These are phyloP conservation scores for Malurus leucopterus DNA, from an alignment of 2,797 vertebrate species.

Conservation along the genomic window DNA sequence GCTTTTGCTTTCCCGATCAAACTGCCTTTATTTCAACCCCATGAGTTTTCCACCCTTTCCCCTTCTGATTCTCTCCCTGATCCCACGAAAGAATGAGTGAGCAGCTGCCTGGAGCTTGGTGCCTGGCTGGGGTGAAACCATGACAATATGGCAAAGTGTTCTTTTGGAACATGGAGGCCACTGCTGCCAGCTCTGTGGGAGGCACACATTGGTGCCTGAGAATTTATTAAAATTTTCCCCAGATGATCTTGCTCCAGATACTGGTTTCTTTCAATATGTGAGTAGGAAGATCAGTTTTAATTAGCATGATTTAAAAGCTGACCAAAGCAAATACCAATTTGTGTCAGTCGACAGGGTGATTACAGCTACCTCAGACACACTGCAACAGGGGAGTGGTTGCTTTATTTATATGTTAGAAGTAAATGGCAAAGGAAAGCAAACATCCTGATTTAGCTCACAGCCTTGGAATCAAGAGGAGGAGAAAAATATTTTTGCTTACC, in stretches of 20 bases:
- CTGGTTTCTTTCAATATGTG: neutral
- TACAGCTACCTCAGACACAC: neutral
- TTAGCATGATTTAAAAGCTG: neutral
- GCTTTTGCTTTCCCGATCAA: neutral
- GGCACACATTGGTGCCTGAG: neutral
- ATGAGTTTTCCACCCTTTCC: neutral
- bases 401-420: conserved; percentile 9
- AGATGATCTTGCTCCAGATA: neutral
- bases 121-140: neutral
- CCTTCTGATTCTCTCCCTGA: neutral
- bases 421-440: conserved; percentile 25
- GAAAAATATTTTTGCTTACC: neutral
- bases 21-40: neutral
- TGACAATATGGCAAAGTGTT: neutral
- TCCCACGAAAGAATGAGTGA: neutral
- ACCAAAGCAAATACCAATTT: conserved; percentile 7
- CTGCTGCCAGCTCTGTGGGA: neutral
- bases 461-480: neutral
- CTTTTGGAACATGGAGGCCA: neutral
- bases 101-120: neutral
- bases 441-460: conserved; percentile 1
- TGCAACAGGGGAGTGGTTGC: conserved; percentile 5
- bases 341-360: neutral
- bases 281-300: neutral
- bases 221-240: neutral